Evolutionary conservation across 2,797 vertebrate genomes (phyloP).

Genomic region (Vireo griseus): DNA sequence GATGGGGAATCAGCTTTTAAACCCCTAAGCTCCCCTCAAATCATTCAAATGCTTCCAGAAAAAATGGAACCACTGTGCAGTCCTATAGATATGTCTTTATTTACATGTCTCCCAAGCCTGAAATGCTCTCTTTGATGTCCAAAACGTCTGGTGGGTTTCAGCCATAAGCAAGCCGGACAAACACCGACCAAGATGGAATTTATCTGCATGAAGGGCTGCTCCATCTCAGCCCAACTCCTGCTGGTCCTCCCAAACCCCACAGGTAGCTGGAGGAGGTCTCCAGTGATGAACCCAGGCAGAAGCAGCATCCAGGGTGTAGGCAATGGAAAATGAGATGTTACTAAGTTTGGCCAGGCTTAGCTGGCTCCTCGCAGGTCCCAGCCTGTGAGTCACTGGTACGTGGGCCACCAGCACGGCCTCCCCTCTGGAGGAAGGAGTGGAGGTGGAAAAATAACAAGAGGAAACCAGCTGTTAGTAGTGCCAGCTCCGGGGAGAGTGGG

Average conservation of each 20-base stretch:
- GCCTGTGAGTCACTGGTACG: conserved; percentile 23
- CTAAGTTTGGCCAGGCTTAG: conserved; percentile 39
- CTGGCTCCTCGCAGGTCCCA: conserved; percentile 19
- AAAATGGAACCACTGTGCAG: background rate
- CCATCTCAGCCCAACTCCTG: background rate
- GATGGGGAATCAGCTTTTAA: background rate
- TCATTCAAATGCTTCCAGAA: background rate
- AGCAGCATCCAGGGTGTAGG: conserved; percentile 18
- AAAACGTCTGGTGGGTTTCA: background rate
- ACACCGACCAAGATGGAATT: background rate
- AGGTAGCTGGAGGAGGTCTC: conserved; percentile 21
- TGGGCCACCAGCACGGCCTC: conserved; percentile 49
- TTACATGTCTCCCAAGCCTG: background rate
- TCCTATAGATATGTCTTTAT: background rate
- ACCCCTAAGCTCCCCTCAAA: background rate
- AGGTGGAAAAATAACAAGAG: conserved; percentile 56
- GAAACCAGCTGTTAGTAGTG: conserved; percentile 38
- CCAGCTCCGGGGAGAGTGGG: conserved; percentile 20
- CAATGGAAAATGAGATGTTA: conserved; percentile 51
- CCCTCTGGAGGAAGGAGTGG: conserved; percentile 21
- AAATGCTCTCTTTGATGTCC: background rate
- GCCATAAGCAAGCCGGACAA: background rate
- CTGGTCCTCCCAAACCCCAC: background rate
- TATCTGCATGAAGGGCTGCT: background rate
- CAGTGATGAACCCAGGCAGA: background rate